Base-by-base conservation (phyloP, 2,888 invertebrate genomes). In the Graphium colonna region DNA sequence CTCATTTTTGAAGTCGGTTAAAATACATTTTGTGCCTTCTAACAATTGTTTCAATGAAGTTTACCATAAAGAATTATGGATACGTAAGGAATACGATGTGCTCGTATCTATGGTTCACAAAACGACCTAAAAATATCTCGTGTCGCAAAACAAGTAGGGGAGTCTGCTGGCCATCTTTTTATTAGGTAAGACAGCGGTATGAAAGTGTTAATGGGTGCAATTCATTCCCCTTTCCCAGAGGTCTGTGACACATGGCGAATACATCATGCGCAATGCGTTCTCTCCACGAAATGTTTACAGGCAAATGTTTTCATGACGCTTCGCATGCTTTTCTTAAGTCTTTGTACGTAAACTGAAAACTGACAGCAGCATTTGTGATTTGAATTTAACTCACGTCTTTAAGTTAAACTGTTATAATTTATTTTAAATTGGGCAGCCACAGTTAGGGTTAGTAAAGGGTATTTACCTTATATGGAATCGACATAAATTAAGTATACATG, bases 121-220 rank as follows among this genome's bases (percentile, higher is more conserved):
- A 36, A 46, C 9, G 36, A 5, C 36, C 38, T 44, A 8, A 15
- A 12, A 46, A 46, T 21, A 21, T 3, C 13, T 2, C 5, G n/a
- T n/a, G 2, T 36, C 12, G 36, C 18, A 8, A 28, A 18, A 18
- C 17, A 38, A 15, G 5, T 10, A 45, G 9, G 12, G 31, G 13
- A 46, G 31, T 39, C 61, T 57, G 58, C 55, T 52, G 48, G 56
- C 53, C 51, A 59, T 67, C 59, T 68, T 64, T 66, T 63, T 60
- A 65, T 63, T 62, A 60, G 60, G 51, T 56, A 57, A 56, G 59
- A 56, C 56, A 49, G 47, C 59, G 57, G 61, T 62, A 63, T 64
- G 68, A 71, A 66, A 67, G 68, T 67, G 68, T 71, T 71, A 76
- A 73, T 74, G 77, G 70, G 69, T 64, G 69, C 69, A 78, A 79